Evolutionary conservation across 64 coral and sea anemone genomes (phyloP), one percentile per base, ranked within the genome.

Genomic region (Montipora capricornis): DNA sequence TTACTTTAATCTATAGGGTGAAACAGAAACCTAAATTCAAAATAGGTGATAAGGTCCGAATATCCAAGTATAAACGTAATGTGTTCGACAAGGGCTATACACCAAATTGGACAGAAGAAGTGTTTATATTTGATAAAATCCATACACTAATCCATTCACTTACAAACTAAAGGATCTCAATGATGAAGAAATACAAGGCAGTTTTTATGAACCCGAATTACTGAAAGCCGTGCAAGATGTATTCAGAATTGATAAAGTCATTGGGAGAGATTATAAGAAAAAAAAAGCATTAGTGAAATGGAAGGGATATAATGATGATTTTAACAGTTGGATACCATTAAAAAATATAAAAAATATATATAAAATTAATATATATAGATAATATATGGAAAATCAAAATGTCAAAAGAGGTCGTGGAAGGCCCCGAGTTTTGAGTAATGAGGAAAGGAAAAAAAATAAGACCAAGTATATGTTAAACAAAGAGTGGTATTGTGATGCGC

Each of bases 31-130:
- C 87, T 11, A 76, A 89, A 24, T 24, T 24, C 24, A 24, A 24
- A 24, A 24, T 24, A 24, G 24, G 24, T 78, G 51, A 89, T 61
- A 89, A 89, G 3, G 49, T 89, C 37, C 12, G 88, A 60, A 89
- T 89, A 79, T 77, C 73, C 10, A 79, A 89, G 44, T 79, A 89
- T 16, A 79, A 89, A 74, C 53, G 79, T 20, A 86, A 86, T 3
- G 50, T 84, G 19, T 83, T 83, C 15, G 69, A 92, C 16, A 91
- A 91, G 53, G 90, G 64, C 7, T 80, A 80, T 26, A 80, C 49
- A 64, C 77, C 77, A 8, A 82, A 91, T 83, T 91, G 89, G 89
- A 91, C 78, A 4, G 90, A 91, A 75, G 79, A 91, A 83, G 16
- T 91, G 2, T 82, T 91, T 73, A 73, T 4, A 83, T 14, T 91